Evolutionary conservation across 2,797 vertebrate genomes (phyloP).

Genomic region (Centroberyx gerrardi): DNA sequence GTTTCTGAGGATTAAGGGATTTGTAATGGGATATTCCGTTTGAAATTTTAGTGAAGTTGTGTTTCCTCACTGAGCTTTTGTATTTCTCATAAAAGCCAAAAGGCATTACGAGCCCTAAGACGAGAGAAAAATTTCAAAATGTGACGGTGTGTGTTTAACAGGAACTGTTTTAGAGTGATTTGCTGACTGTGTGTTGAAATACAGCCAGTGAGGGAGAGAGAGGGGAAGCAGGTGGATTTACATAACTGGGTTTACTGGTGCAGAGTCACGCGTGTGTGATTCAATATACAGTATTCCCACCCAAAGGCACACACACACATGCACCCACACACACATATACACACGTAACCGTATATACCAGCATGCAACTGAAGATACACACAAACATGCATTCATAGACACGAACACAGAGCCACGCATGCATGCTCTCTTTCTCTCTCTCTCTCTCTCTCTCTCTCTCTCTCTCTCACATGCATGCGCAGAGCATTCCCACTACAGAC

Average conservation of each 20-base stretch:
- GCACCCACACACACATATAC: slow-evolving; percentile 20
- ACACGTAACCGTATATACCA: slow-evolving; percentile 26
- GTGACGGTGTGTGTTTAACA: too few relatives aligned
- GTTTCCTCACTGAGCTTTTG: neutral
- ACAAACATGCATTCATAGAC: neutral
- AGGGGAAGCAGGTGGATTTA: slow-evolving; percentile 36
- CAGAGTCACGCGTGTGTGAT: slow-evolving; percentile 30
- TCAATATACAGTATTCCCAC: slow-evolving; percentile 33
- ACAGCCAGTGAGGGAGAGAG: neutral
- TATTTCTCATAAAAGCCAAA: slow-evolving; percentile 2
- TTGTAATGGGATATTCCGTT: too few relatives aligned
- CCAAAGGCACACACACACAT: slow-evolving; percentile 4
- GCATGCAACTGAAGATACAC: slow-evolving; percentile 4
- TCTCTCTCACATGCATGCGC: slow-evolving; percentile 7
- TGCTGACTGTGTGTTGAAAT: neutral
- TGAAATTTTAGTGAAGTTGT: too few relatives aligned
- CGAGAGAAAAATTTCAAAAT: too few relatives aligned
- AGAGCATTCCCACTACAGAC: slow-evolving; percentile 34
- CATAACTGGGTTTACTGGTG: slow-evolving; percentile 24
- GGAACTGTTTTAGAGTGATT: too few relatives aligned
- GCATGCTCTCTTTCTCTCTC: neutral
- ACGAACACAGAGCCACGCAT: neutral
- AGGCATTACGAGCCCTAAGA: neutral
- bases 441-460: neutral
- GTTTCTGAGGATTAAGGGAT: too few relatives aligned